Base-by-base conservation (phyloP, 2,888 invertebrate species). In the Tetragonula carbonaria region DNA sequence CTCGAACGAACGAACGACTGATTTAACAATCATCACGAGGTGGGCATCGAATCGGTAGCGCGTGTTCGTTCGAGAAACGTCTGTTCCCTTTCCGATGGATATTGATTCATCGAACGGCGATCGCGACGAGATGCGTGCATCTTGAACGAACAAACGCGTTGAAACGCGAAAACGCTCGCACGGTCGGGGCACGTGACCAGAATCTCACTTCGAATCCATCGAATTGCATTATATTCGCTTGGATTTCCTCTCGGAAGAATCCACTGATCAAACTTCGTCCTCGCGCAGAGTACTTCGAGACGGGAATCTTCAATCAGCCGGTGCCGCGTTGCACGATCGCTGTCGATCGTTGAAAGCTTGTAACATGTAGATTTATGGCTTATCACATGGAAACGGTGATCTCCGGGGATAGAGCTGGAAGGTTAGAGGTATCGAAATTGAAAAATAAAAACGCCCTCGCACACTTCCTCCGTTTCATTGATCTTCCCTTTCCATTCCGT, bases 101-200 rank as follows among this genome's bases (percentile, higher is more conserved):
- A 63, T 63, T 72, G 28, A 84, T 84, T 80, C 67, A 73, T 70
- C 68, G 74, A 72, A 78, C 82, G 79, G 85, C 79, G 38, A 70
- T 45, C 45, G 28, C 55, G 59, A 55, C n/a, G 66, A 66, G 45
- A 66, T 65, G 33, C 70, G 74, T 65, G 68, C 62, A 51, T 38
- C 5, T 14, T 71, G 50, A 38, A 28, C 68, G 73, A 72, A 68
- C 73, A 53, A 81, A 81, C 62, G 70, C 38, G 65, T 28, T 59
- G 45, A 74, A 66, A 74, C 21, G 65, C 18, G n/a, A 53, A 65
- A 45, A n/a, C 18, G 55, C 11, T 23, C n/a, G 23, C 5, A 23
- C 57, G 59, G 45, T 45, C 8, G 45, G 11, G 70, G 70, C 70
- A 65, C 14, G 21, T 45, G 21, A 70, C 74, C 74, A 74, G 51